These are phyloP conservation scores for Chlamydotis undulata DNA, from an alignment of 2,113 vertebrate genomes.

Conservation along the genomic window DNA sequence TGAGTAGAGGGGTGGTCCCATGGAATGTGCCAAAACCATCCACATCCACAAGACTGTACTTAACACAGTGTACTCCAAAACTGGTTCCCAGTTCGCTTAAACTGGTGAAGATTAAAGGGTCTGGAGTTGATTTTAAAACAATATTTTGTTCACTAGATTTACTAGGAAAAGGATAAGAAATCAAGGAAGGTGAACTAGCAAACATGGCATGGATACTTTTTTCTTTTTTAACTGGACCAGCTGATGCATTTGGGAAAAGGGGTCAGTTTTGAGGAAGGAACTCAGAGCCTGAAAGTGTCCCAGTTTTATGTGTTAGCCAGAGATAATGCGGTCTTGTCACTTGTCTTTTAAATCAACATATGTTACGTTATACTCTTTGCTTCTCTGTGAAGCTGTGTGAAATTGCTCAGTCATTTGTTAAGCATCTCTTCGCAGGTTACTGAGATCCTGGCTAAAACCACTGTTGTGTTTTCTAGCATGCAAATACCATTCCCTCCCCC, in stretches of 20 bases:
- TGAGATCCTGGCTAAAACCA: background rate
- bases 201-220: background rate
- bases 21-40: rapidly evolving
- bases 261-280: background rate
- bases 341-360: background rate
- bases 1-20: background rate
- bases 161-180: background rate
- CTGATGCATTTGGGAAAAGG: background rate
- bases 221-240: background rate
- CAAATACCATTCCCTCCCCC: background rate
- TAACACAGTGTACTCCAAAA: background rate
- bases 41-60: background rate
- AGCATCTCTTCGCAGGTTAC: background rate
- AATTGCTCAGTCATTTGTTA: background rate
- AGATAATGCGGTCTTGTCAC: background rate
- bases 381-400: background rate
- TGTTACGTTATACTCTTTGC: background rate
- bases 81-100: background rate
- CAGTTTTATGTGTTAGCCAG: background rate
- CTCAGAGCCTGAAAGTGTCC: background rate
- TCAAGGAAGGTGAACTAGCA: background rate
- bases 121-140: background rate
- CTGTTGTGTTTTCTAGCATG: background rate
- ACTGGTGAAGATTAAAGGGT: background rate
- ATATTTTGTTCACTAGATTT: background rate